Conservation (phyloP, 2,888 invertebrate genomes). For the Plagodis dolabraria region DNA sequence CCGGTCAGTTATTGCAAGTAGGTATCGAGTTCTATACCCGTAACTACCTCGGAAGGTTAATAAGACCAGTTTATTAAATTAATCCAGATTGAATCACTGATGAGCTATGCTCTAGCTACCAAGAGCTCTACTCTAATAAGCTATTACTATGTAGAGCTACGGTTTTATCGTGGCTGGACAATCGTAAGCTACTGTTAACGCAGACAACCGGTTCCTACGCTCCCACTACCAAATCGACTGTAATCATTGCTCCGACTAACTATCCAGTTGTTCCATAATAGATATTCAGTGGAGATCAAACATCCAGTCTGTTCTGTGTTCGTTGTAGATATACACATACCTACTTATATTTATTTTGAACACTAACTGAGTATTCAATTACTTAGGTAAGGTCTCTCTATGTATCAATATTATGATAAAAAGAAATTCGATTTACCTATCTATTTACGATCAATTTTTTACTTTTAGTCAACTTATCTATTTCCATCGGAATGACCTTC, state of each 20-base stretch:
- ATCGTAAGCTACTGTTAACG: constrained; percentile 78
- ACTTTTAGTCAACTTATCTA: too few species aligned
- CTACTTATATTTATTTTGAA: too few species aligned
- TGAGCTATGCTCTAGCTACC: constrained; percentile 43
- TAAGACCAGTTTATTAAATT: background rate
- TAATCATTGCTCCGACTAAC: constrained; percentile 62
- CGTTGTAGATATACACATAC: too few species aligned
- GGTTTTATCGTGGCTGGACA: constrained; percentile 68
- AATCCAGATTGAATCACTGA: constrained; percentile 28
- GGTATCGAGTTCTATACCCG: constrained; percentile 26
- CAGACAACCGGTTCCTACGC: constrained; percentile 70
- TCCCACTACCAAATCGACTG: constrained; percentile 66
- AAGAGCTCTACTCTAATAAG: constrained; percentile 17
- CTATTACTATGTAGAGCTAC: constrained; percentile 54
- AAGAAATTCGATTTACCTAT: too few species aligned
- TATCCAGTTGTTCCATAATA: constrained; percentile 45
- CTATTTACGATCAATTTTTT: too few species aligned
- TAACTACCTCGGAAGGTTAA: constrained; percentile 31
- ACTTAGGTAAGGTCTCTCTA: too few species aligned
- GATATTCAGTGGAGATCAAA: background rate
- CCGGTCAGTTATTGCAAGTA: too few species aligned
- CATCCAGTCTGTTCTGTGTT: too few species aligned
- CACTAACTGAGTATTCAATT: too few species aligned
- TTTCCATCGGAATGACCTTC: too few species aligned
- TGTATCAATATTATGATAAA: too few species aligned